Evolutionary conservation across 2,888 invertebrate species (phyloP).

Genomic region (Phengaris arion): DNA sequence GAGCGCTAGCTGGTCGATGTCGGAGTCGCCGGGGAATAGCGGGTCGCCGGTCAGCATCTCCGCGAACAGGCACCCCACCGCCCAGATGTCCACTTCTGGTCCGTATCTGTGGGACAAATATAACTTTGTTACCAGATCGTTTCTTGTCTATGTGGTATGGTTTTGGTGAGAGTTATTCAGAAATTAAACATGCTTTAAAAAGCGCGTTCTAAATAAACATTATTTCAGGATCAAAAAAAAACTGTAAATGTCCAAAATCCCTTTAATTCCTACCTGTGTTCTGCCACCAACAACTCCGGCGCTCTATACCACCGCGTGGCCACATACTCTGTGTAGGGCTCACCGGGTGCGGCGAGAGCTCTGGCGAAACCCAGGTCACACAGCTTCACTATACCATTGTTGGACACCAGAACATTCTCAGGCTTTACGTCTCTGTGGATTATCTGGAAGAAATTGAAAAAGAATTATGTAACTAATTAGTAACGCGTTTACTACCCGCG

Average conservation of each 20-base stretch:
- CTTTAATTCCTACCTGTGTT: constrained; percentile 76
- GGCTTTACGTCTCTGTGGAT: constrained; percentile 94
- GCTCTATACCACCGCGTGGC: constrained; percentile 95
- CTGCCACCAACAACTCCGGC: constrained; percentile 91
- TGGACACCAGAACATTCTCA: constrained; percentile 91
- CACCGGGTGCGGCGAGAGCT: constrained; percentile 84
- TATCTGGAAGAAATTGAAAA: constrained; percentile 74
- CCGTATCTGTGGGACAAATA: constrained; percentile 69
- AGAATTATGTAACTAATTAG: not conserved
- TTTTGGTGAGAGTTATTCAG: not conserved
- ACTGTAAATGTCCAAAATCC: not conserved
- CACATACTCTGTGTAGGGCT: constrained; percentile 93
- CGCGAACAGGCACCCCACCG: constrained; percentile 89
- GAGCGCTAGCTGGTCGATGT: constrained; percentile 91
- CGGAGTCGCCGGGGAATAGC: constrained; percentile 92
- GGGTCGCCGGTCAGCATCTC: constrained; percentile 94
- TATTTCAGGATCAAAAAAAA: not conserved
- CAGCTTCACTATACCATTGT: constrained; percentile 89
- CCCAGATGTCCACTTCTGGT: constrained; percentile 92
- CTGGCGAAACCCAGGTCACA: constrained; percentile 95
- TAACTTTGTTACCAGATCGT: too few relatives aligned
- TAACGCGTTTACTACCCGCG: too few relatives aligned
- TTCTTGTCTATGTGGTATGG: too few relatives aligned
- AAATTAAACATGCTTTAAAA: too few relatives aligned
- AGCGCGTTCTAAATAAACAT: constrained; percentile 12